Conservation (phyloP, 2,113 vertebrate genomes). For the Trematocara variabile region DNA sequence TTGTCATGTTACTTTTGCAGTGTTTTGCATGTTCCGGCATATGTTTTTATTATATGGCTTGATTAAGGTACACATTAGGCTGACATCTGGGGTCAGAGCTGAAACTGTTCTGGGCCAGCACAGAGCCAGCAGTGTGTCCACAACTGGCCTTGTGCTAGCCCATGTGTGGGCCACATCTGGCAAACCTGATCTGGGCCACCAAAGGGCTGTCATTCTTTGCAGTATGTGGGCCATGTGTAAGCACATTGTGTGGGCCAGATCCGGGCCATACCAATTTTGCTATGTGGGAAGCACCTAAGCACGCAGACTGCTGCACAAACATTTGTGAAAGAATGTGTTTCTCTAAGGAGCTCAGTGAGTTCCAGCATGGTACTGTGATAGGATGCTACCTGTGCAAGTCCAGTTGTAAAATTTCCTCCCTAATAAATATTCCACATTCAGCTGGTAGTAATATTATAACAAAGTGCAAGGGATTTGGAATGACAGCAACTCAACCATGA, state of each 20-base stretch:
- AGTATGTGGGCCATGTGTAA: too few species aligned
- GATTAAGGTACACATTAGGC: too few species aligned
- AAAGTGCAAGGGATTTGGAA: neutral
- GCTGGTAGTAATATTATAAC: neutral
- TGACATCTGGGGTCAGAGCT: too few species aligned
- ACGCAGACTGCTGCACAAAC: neutral
- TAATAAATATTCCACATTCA: neutral
- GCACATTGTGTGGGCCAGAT: neutral
- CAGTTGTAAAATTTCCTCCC: neutral
- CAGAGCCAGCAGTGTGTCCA: too few species aligned
- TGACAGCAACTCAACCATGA: neutral
- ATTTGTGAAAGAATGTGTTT: neutral
- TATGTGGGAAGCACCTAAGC: neutral
- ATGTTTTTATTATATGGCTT: too few species aligned
- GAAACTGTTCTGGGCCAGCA: too few species aligned
- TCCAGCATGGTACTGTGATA: neutral
- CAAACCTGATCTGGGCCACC: too few species aligned
- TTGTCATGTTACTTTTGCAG: too few species aligned
- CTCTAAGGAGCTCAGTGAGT: neutral
- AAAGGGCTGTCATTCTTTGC: too few species aligned
- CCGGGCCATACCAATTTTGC: neutral
- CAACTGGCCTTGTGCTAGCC: too few species aligned
- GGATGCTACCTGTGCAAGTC: neutral
- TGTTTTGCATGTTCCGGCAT: too few species aligned
- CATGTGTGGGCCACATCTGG: too few species aligned